These are phyloP conservation scores for Ellobium chinense DNA, from an alignment of 2,888 invertebrate genomes.

Conservation along the genomic window DNA sequence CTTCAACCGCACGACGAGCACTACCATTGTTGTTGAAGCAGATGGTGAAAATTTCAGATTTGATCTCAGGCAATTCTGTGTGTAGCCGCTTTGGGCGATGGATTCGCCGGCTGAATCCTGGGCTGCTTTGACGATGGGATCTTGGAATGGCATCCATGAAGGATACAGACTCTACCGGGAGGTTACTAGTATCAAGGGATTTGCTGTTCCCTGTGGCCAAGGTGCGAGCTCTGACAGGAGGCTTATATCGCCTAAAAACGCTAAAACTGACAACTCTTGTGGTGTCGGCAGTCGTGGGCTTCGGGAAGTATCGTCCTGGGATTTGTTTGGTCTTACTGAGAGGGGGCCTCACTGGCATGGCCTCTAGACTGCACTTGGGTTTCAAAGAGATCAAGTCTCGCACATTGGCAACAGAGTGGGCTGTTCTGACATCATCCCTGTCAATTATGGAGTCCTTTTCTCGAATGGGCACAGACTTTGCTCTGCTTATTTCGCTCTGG, in stretches of 20 bases:
- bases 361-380: conserved; percentile 44
- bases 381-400: conserved; percentile 27
- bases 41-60: conserved; percentile 48
- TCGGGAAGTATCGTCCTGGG: conserved; percentile 62
- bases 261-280: conserved; percentile 35
- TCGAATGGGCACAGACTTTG: conserved; percentile 25
- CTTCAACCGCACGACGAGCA: not conserved
- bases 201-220: conserved; percentile 30
- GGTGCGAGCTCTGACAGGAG: conserved; percentile 8
- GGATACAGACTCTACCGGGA: conserved; percentile 23
- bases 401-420: conserved; percentile 27
- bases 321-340: conserved; percentile 49
- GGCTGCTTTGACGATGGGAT: conserved; percentile 33
- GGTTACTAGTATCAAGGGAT: conserved; percentile 13
- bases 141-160: not conserved
- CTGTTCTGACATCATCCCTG: conserved; percentile 1
- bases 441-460: conserved; percentile 24
- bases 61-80: conserved; percentile 45
- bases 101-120: conserved; percentile 40
- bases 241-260: conserved; percentile 11
- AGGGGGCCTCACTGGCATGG: conserved; percentile 47
- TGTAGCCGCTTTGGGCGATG: conserved; percentile 31
- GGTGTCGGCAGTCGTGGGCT: conserved; percentile 51
- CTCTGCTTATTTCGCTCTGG: not conserved
- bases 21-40: conserved; percentile 40